Percentiles rank a stretch among this genome's conserved stretches.
phyloP scores from a whole-genome alignment of 2,888 invertebrate genomes.

The Cerceris rybyensis region DNA sequence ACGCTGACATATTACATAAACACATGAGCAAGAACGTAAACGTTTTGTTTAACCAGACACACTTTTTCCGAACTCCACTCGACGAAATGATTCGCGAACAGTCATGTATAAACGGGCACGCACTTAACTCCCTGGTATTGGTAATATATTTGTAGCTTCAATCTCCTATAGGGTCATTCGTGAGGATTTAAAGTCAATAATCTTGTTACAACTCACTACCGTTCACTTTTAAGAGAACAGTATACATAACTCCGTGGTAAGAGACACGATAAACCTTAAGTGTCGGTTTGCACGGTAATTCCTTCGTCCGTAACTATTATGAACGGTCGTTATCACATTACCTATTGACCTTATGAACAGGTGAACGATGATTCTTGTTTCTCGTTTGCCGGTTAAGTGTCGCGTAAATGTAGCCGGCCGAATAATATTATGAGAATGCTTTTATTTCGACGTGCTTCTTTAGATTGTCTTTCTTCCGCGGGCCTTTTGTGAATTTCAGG shows the following conservation, averaged over 20 bases:
- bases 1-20: too few relatives aligned
- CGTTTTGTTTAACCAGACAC: constrained; percentile 3
- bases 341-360: constrained; percentile 72
- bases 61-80: constrained; percentile 26
- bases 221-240: constrained; percentile 71
- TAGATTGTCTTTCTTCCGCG: too few relatives aligned
- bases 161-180: constrained; percentile 70
- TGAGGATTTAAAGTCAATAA: constrained; percentile 72
- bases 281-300: constrained; percentile 72
- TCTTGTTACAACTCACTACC: constrained; percentile 72
- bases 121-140: constrained; percentile 45
- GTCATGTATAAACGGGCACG: constrained; percentile 6
- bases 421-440: neutral
- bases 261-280: constrained; percentile 72
- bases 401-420: constrained; percentile 9
- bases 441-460: neutral
- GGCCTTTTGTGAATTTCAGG: too few relatives aligned
- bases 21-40: neutral
- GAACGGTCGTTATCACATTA: constrained; percentile 71
- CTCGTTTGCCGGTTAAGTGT: constrained; percentile 26
- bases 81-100: constrained; percentile 40
- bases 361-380: constrained; percentile 59
- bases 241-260: constrained; percentile 70
- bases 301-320: constrained; percentile 70
- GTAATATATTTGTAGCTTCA: constrained; percentile 70